Evolutionary conservation across 2,797 vertebrate genomes (phyloP).

Genomic region (Meda fulgida): DNA sequence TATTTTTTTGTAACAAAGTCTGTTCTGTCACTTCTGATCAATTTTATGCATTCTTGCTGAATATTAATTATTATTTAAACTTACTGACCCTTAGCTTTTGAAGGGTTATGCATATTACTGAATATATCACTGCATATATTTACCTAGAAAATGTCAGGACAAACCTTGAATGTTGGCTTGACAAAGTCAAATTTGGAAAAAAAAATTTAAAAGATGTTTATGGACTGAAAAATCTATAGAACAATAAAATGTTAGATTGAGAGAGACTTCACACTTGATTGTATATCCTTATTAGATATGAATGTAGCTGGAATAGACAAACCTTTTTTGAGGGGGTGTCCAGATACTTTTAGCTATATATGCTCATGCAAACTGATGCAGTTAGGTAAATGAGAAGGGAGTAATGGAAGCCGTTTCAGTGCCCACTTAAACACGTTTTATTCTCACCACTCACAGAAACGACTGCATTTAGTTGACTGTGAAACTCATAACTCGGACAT

Average conservation of each 20-base stretch:
- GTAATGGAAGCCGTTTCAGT: background rate
- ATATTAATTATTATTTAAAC: background rate
- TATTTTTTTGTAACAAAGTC: no score
- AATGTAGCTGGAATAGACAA: background rate
- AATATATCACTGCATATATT: background rate
- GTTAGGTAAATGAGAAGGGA: conserved; percentile 22
- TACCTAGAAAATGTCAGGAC: background rate
- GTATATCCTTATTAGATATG: background rate
- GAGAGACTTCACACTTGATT: background rate
- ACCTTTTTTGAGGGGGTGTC: background rate
- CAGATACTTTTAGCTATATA: background rate
- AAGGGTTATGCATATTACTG: background rate
- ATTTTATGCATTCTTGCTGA: background rate
- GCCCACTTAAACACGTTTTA: background rate
- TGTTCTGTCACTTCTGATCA: background rate
- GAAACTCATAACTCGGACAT: conserved; percentile 28
- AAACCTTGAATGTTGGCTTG: background rate
- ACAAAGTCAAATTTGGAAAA: background rate
- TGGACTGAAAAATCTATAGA: background rate
- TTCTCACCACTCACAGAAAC: conserved; percentile 6
- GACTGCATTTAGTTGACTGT: conserved; percentile 22
- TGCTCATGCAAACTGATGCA: background rate
- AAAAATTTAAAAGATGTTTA: background rate
- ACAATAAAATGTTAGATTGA: background rate
- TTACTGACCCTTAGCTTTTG: background rate